Conservation (phyloP, 2,113 vertebrate species). For the Triplophysa dalaica region DNA sequence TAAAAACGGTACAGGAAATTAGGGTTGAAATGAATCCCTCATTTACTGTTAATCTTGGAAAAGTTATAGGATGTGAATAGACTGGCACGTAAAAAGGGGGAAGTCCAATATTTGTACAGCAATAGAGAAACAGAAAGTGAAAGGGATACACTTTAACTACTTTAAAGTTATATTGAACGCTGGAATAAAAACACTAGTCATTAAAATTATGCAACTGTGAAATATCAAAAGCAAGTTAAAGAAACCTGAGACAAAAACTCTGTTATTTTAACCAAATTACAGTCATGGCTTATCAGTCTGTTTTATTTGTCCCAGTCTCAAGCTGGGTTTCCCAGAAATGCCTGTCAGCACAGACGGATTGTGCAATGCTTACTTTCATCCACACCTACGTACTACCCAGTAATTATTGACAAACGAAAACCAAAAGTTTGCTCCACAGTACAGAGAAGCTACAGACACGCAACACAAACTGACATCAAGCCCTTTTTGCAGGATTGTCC, state of each 20-base stretch:
- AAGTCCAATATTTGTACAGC: slow-evolving; percentile 40
- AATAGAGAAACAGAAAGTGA: slow-evolving; percentile 50
- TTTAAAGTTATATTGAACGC: no score
- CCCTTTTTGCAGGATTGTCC: neutral
- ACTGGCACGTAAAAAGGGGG: slow-evolving; percentile 7
- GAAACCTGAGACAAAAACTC: neutral
- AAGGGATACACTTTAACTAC: neutral
- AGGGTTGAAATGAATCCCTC: no score
- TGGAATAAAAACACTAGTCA: no score
- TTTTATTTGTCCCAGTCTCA: slow-evolving; percentile 60
- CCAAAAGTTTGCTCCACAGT: neutral
- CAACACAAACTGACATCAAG: neutral
- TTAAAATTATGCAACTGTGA: neutral
- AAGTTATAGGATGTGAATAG: neutral
- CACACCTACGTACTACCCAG: slow-evolving; percentile 7
- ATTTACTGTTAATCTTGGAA: neutral
- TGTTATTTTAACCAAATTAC: neutral
- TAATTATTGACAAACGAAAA: neutral
- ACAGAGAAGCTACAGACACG: neutral
- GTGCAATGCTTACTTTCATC: slow-evolving; percentile 50
- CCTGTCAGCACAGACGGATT: slow-evolving; percentile 47
- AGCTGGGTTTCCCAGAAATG: slow-evolving; percentile 72
- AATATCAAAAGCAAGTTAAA: neutral
- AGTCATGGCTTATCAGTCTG: neutral
- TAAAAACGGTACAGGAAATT: no score